Evolutionary conservation across 2,113 vertebrate species (phyloP), one percentile per base, ranked within the genome.

Genomic region (Platichthys stellatus): DNA sequence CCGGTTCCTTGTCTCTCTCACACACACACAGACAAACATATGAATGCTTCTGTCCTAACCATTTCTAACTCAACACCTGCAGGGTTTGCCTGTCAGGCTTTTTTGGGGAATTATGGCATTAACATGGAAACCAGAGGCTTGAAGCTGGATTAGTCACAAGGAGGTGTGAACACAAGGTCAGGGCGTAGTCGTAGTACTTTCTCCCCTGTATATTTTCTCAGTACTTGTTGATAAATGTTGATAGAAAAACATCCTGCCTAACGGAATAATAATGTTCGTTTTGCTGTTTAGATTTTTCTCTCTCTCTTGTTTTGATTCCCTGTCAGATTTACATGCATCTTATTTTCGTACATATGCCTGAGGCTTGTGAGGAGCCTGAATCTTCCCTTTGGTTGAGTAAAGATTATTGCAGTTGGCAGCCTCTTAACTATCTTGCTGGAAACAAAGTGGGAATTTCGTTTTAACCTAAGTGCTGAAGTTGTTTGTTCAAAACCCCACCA

Each of bases 111-210:
- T 86, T 83, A 71, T 81, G 26, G 70, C 77, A 83, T 89, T 84
- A 91, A 74, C 74, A 78, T 90, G 72, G 86, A 91, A 88, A 90
- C 79, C 69, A 69, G 84, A 86, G 76, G 81, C 71, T 78, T 74
- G 83, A 73, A 77, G 89, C 71, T 66, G 80, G 90, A 93, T 94
- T 88, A 92, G 87, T 72, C 6, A 31, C 13, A 31, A 67, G 60
- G 73, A 91, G 83, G 91, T 92, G 93, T 86, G 90, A 94, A 93
- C 85, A 87, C 71, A 72, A 84, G 88, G 88, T 90, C 91, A 73
- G 72, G 68, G 45, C 71, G 86, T 60, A 78, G 14, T 57, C 72
- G 11, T 78, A 67, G 24, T 82, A 57, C 66, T 60, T 74, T 77
- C 15, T 45, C 63, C 58, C 63, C 18, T 45, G 35, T 40, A 31